phyloP scores from a whole-genome alignment of 1,140 invertebrate genomes.

The Aricia agestis region DNA sequence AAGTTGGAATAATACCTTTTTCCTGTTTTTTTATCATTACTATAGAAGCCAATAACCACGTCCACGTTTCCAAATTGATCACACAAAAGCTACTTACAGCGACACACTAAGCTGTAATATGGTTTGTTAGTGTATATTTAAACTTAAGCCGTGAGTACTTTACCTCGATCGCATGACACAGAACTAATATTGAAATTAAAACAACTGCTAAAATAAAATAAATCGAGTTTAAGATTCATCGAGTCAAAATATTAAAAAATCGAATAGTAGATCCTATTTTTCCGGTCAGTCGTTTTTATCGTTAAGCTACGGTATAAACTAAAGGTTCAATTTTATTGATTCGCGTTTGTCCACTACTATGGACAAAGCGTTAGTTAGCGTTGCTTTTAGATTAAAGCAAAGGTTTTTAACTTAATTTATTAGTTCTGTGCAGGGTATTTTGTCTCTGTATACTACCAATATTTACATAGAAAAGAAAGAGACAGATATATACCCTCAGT shows the following conservation, averaged over 20 bases:
- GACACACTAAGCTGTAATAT: slow-evolving; percentile 64
- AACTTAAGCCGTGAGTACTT: slow-evolving; percentile 24
- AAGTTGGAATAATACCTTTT: slow-evolving; percentile 63
- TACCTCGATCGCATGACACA: neutral
- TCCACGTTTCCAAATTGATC: slow-evolving; percentile 71
- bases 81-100: slow-evolving; percentile 51
- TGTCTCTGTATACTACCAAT: neutral
- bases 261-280: too few relatives aligned
- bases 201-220: too few relatives aligned
- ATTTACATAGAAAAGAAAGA: neutral
- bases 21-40: slow-evolving; percentile 18
- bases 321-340: too few relatives aligned
- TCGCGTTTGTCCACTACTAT: too few relatives aligned
- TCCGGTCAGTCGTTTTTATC: too few relatives aligned
- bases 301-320: too few relatives aligned
- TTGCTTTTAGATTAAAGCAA: too few relatives aligned
- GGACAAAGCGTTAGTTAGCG: too few relatives aligned
- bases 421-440: neutral
- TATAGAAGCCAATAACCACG: slow-evolving; percentile 59
- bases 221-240: too few relatives aligned
- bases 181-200: too few relatives aligned
- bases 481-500: neutral
- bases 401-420: too few relatives aligned
- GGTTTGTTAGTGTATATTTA: slow-evolving; percentile 73
- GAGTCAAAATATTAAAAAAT: too few relatives aligned